Evolutionary conservation across 92 coral and sea anemone genomes (phyloP).

Genomic region (Hydrozoanthus gracilis): DNA sequence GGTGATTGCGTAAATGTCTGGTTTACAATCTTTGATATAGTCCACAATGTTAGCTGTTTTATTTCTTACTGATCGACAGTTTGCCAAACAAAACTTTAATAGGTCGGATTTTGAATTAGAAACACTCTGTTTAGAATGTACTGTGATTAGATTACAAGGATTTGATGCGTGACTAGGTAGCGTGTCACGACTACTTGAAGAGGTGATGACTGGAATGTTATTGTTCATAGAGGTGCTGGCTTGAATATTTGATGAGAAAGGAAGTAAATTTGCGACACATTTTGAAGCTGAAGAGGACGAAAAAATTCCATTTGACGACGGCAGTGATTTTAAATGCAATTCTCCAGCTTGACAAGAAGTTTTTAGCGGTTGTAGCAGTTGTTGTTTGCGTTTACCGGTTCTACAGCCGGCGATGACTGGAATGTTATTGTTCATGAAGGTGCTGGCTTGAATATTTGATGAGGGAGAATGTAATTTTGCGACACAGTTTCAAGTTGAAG

Average conservation of each 20-base stretch:
- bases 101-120: conserved; percentile 29
- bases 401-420: conserved; percentile 45
- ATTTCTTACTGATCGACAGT: conserved; percentile 33
- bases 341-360: background rate
- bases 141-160: conserved; percentile 38
- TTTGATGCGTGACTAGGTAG: conserved; percentile 21
- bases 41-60: conserved; percentile 41
- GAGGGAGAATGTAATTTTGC: background rate
- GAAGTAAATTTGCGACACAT: background rate
- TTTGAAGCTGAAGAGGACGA: background rate
- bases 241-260: background rate
- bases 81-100: conserved; percentile 13
- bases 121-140: conserved; percentile 1
- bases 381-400: background rate
- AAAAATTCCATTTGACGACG: conserved; percentile 37
- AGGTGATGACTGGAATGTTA: conserved; percentile 47
- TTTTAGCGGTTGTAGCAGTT: conserved; percentile 37
- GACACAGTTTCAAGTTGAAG: background rate
- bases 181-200: conserved; percentile 30
- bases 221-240: background rate
- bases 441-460: background rate
- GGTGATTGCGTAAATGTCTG: conserved; percentile 34
- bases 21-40: conserved; percentile 35
- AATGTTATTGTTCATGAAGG: conserved; percentile 27
- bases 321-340: background rate